A percentile compares a stretch with the other conserved stretches of the same genome.
Conservation (phyloP, 2,888 invertebrate species). For the Lysandra coridon region DNA sequence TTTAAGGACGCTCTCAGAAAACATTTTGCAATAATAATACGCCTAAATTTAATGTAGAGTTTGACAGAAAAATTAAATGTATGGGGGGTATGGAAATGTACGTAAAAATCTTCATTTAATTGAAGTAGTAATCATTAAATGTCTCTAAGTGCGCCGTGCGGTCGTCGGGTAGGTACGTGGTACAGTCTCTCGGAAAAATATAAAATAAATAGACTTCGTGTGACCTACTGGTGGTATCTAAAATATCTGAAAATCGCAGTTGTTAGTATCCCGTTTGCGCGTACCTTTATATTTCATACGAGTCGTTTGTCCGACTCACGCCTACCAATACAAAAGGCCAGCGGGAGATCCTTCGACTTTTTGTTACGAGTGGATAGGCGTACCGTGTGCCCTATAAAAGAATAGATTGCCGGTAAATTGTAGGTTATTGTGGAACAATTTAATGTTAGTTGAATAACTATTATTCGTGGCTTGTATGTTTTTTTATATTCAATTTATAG, state of each 20-base stretch:
- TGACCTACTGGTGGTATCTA: not conserved
- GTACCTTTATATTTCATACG: constrained; percentile 41
- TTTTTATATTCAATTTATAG: constrained; percentile 70
- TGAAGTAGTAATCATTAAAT: no score
- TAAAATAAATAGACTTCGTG: not conserved
- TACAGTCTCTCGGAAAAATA: not conserved
- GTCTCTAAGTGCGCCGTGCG: no score
- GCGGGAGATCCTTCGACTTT: constrained; percentile 76
- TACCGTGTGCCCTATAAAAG: constrained; percentile 72
- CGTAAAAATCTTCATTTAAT: no score
- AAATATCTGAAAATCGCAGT: not conserved
- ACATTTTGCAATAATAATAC: no score
- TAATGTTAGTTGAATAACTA: constrained; percentile 68
- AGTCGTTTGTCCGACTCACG: constrained; percentile 73
- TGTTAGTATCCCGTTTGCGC: not conserved
- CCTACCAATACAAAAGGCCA: constrained; percentile 71
- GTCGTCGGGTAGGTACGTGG: no score
- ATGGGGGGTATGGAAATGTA: no score
- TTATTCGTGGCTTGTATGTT: constrained; percentile 58
- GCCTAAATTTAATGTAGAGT: no score
- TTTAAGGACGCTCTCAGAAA: no score
- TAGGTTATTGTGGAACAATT: constrained; percentile 72
- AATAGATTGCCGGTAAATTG: constrained; percentile 79
- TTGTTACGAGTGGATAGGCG: constrained; percentile 76
- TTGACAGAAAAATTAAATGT: no score